Percentiles rank a stretch among this genome's conserved stretches.
Evolutionary conservation across 1,140 invertebrate species (phyloP).

Genomic region (Lanistes nyassanus): DNA sequence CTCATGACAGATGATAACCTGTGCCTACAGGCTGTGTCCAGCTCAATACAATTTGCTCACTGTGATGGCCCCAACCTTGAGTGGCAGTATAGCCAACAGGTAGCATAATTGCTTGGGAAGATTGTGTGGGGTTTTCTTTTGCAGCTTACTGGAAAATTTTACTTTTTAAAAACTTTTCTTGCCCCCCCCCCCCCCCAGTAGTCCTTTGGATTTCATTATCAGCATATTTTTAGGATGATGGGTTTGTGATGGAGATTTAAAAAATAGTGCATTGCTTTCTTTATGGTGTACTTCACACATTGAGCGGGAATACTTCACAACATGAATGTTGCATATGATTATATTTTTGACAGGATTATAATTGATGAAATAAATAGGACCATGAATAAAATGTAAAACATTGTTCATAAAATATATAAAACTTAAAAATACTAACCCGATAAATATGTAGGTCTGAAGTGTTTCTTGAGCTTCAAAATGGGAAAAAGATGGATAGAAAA

Average conservation of each 20-base stretch:
- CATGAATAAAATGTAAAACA: too few relatives aligned
- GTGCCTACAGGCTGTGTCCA: conserved; percentile 45
- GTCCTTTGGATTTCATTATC: neutral
- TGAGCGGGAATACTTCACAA: too few relatives aligned
- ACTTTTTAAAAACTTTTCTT: neutral
- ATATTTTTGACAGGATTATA: too few relatives aligned
- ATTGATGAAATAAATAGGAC: too few relatives aligned
- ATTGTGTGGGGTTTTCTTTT: neutral
- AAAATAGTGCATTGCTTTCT: neutral
- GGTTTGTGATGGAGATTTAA: neutral
- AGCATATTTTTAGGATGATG: neutral
- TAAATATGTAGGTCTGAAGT: too few relatives aligned
- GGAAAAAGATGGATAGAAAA: too few relatives aligned
- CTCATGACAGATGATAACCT: conserved; percentile 93
- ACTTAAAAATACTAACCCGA: too few relatives aligned
- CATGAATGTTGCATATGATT: too few relatives aligned
- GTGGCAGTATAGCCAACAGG: conserved; percentile 58
- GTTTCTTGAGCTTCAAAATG: too few relatives aligned
- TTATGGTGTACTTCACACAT: too few relatives aligned
- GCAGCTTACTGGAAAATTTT: neutral
- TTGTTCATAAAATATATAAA: too few relatives aligned
- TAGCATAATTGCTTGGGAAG: conserved; percentile 28
- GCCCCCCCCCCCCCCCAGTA: neutral
- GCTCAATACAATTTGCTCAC: conserved; percentile 37
- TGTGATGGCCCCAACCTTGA: conserved; percentile 39